Evolutionary conservation across 2,113 vertebrate species (phyloP).

Genomic region (Leptobrachium ailaonicum): DNA sequence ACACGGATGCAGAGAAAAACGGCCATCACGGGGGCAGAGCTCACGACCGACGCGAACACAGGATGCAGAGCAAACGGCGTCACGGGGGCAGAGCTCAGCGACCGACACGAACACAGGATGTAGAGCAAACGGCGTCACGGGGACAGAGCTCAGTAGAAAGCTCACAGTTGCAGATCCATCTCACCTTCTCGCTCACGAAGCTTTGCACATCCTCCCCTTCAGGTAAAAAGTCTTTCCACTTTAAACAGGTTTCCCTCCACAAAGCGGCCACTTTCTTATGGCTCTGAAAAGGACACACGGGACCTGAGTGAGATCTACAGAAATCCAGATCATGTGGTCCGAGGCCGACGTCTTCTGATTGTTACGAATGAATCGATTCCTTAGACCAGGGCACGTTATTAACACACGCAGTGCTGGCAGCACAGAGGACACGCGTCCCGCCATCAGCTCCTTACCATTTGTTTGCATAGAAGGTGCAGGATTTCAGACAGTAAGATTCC

Average conservation of each 20-base stretch:
- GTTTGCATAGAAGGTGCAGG: conserved; percentile 99
- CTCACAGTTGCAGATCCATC: conserved; percentile 20
- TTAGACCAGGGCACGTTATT: too few relatives aligned
- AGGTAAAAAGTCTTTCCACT: conserved; percentile 85
- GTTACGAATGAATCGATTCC: too few relatives aligned
- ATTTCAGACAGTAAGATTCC: conserved; percentile 94
- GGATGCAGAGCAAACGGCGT: too few relatives aligned
- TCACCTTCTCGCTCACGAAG: conserved; percentile 89
- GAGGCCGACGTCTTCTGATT: too few relatives aligned
- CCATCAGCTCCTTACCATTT: conserved; percentile 81
- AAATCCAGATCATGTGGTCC: too few relatives aligned
- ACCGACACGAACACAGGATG: too few relatives aligned
- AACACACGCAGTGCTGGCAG: too few relatives aligned
- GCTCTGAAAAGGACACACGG: conserved; percentile 75
- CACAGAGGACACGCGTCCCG: too few relatives aligned
- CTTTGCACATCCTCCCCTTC: conserved; percentile 86
- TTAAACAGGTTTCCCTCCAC: conserved; percentile 89
- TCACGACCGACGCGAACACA: too few relatives aligned
- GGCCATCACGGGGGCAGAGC: too few relatives aligned
- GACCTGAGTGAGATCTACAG: neutral
- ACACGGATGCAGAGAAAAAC: rapidly evolving
- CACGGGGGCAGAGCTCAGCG: too few relatives aligned
- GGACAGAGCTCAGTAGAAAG: neutral
- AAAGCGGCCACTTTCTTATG: conserved; percentile 93
- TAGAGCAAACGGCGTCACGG: neutral